These are phyloP conservation scores for Drosophila rhopaloa DNA, from an alignment of 1,140 invertebrate species.

Conservation along the genomic window DNA sequence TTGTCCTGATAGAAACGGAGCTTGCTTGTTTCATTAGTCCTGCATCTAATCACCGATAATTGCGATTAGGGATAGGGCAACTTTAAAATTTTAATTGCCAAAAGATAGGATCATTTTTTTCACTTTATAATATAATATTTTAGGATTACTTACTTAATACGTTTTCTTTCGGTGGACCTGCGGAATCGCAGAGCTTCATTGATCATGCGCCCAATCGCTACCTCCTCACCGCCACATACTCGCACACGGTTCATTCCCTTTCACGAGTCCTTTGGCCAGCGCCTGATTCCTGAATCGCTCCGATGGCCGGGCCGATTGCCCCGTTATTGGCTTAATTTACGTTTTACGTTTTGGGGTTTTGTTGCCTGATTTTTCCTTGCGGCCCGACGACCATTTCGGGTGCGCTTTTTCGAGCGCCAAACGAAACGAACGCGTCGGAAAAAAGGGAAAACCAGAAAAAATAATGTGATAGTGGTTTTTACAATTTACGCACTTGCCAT, in stretches of 20 bases:
- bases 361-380: conserved; percentile 52
- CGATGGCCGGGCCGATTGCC: conserved; percentile 21
- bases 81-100: too few species aligned
- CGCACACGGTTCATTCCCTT: conserved; percentile 26
- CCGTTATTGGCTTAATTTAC: conserved; percentile 79
- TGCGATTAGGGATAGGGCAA: too few species aligned
- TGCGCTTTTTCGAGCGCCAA: conserved; percentile 19
- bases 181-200: conserved; percentile 46
- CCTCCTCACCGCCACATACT: conserved; percentile 8
- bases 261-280: conserved; percentile 36
- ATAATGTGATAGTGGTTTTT: conserved; percentile 81
- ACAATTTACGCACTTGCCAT: conserved; percentile 77
- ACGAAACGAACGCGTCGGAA: conserved; percentile 2
- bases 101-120: too few species aligned
- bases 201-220: conserved; percentile 57
- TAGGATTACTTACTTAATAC: too few species aligned
- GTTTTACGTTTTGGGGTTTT: conserved; percentile 70
- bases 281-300: conserved; percentile 40
- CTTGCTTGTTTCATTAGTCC: too few species aligned
- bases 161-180: conserved; percentile 21
- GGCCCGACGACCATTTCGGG: conserved; percentile 33
- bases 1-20: too few species aligned
- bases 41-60: too few species aligned
- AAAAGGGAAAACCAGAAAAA: conserved; percentile 50
- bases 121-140: too few species aligned